Evolutionary conservation across 2,888 invertebrate genomes (phyloP), one percentile per base, ranked within the genome.

Genomic region (Cartodere bifasciata): DNA sequence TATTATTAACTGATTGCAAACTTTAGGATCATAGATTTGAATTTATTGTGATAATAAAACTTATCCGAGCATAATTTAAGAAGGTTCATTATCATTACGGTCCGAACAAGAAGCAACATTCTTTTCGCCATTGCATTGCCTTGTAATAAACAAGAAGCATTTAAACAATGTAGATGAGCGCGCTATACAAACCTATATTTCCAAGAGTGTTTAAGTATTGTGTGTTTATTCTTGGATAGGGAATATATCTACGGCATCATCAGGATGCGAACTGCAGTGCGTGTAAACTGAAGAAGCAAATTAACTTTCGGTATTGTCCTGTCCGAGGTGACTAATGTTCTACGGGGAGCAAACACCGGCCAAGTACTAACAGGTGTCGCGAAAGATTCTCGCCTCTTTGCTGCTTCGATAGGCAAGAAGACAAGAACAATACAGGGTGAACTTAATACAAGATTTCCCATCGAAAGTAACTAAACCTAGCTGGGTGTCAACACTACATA

Each of bases 281-380:
- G 44, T 53, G 49, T 52, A 49, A 51, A 53, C 48, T 52, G 49
- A 49, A 53, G 52, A 48, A 53, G 52, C 52, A 53, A 53, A 54
- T 55, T 52, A 53, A 52, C 52, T 53, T 54, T 53, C 49, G 51
- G 53, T 52, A 52, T 54, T 55, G 53, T 53, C 49, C 52, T 55
- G 54, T 54, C 53, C 37, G 37, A 35, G 34, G 47, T 53, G 53
- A 54, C 46, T 54, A 54, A 54, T 54, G 54, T 51, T 52, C 46
- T 41, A 30, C 38, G 32, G 41, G 31, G 35, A n/a, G n/a, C n/a
- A n/a, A n/a, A n/a, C n/a, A n/a, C n/a, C n/a, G n/a, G n/a, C n/a
- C n/a, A n/a, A n/a, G n/a, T n/a, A 17, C 20, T 7, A 17, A 17
- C 20, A 17, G 20, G 20, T 17, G 20, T 17, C 20, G 20, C 6